These are phyloP conservation scores for Trissoscelio sp. DNA, from an alignment of 2,888 invertebrate species.

Conservation along the genomic window DNA sequence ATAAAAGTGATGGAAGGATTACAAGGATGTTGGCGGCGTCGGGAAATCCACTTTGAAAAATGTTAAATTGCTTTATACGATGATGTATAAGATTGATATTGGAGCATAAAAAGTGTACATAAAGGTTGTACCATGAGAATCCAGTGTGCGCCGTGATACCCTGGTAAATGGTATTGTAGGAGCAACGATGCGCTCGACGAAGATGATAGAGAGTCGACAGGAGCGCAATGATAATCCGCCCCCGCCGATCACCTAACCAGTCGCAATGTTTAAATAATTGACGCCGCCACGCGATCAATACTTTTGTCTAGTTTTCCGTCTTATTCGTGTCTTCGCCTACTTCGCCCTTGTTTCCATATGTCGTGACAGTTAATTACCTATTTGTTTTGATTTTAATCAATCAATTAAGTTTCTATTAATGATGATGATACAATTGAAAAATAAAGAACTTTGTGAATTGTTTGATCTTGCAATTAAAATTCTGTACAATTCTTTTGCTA, in stretches of 20 bases:
- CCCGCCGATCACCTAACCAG: slow-evolving; percentile 44
- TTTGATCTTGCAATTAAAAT: too few relatives aligned
- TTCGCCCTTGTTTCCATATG: slow-evolving; percentile 23
- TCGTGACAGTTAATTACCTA: too few relatives aligned
- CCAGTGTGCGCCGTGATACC: slow-evolving; percentile 31
- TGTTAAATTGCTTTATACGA: slow-evolving; percentile 40
- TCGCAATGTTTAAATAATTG: slow-evolving; percentile 58
- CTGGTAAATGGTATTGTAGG: slow-evolving; percentile 40
- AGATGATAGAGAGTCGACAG: slow-evolving; percentile 72
- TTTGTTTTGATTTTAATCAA: too few relatives aligned
- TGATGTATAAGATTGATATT: slow-evolving; percentile 59
- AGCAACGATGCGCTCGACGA: slow-evolving; percentile 12
- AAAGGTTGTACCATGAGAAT: slow-evolving; percentile 41
- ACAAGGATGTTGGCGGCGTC: slow-evolving; percentile 27
- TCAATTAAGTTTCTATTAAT: too few relatives aligned
- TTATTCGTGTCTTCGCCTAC: slow-evolving; percentile 31
- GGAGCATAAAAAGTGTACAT: slow-evolving; percentile 47
- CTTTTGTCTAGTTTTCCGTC: slow-evolving; percentile 40
- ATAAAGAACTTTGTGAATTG: too few relatives aligned
- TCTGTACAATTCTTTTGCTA: too few relatives aligned
- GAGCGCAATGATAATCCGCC: slow-evolving; percentile 71
- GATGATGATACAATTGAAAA: too few relatives aligned
- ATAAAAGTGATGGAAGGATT: slow-evolving; percentile 33
- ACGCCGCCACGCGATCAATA: slow-evolving; percentile 56
- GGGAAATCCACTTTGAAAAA: slow-evolving; percentile 46